A percentile compares a stretch with the other conserved stretches of the same genome.
phyloP scores from a whole-genome alignment of 2,113 vertebrate species.

The Gopherus flavomarginatus region DNA sequence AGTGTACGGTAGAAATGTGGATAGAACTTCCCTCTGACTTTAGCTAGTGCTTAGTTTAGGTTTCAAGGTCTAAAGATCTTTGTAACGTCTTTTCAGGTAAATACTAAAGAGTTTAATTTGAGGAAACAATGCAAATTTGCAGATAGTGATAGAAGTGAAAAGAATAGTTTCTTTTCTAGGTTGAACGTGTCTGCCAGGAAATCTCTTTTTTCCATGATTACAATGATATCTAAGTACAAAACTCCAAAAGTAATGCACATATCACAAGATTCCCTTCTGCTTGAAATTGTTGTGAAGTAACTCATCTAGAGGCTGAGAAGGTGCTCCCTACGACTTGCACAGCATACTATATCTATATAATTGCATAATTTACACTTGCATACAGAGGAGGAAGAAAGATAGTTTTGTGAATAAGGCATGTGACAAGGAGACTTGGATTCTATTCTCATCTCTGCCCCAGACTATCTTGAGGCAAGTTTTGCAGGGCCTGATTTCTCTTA shows the following conservation, averaged over 20 bases:
- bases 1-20: rapidly evolving
- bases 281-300: not conserved
- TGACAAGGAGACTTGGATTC: not conserved
- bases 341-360: not conserved
- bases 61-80: not conserved
- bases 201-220: not conserved
- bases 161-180: not conserved
- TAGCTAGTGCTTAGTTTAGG: not conserved
- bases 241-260: not conserved
- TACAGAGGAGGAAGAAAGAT: not conserved
- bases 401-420: not conserved
- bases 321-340: not conserved
- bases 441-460: not conserved
- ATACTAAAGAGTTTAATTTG: not conserved
- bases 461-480: not conserved
- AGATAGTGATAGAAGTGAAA: not conserved
- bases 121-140: not conserved
- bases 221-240: not conserved
- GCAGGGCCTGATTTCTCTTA: not conserved
- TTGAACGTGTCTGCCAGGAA: not conserved
- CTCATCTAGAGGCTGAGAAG: not conserved
- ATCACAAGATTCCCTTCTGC: not conserved
- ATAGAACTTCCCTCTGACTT: not conserved
- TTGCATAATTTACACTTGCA: not conserved
- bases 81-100: not conserved